phyloP scores from a whole-genome alignment of 1,140 invertebrate species.

The Brachionus angularis region DNA sequence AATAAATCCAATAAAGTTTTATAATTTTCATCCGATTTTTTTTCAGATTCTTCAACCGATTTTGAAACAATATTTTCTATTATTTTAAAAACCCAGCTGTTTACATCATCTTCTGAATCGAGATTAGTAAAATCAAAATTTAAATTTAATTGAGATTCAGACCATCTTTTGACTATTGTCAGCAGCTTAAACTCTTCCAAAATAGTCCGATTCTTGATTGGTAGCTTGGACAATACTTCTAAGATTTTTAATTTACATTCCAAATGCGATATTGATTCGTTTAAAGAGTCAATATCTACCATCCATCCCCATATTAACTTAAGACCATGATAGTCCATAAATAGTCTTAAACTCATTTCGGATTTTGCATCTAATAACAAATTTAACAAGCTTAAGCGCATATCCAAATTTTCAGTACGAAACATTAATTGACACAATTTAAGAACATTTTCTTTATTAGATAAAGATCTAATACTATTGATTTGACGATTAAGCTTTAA shows the following conservation, averaged over 20 bases:
- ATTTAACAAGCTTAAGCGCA: slow-evolving; percentile 64
- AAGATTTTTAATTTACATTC: slow-evolving; percentile 63
- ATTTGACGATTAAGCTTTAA: slow-evolving; percentile 50
- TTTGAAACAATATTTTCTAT: slow-evolving; percentile 35
- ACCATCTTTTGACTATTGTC: slow-evolving; percentile 73
- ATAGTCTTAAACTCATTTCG: slow-evolving; percentile 64
- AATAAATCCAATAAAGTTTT: background rate
- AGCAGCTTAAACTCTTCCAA: slow-evolving; percentile 81
- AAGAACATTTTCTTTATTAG: slow-evolving; percentile 78
- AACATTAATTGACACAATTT: slow-evolving; percentile 84
- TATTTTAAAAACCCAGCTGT: slow-evolving; percentile 46
- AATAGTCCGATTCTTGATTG: slow-evolving; percentile 86
- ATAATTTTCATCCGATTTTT: slow-evolving; percentile 43
- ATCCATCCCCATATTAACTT: slow-evolving; percentile 85
- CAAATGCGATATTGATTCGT: slow-evolving; percentile 44
- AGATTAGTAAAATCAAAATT: slow-evolving; percentile 13
- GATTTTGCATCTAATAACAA: slow-evolving; percentile 66
- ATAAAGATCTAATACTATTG: slow-evolving; percentile 54
- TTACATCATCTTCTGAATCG: background rate
- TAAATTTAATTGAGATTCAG: slow-evolving; percentile 47
- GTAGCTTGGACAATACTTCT: slow-evolving; percentile 71
- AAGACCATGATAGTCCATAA: slow-evolving; percentile 89
- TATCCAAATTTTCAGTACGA: slow-evolving; percentile 72
- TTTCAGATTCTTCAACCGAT: slow-evolving; percentile 46
- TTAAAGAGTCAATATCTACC: slow-evolving; percentile 63